These are phyloP conservation scores for Xestia c-nigrum DNA, from an alignment of 2,888 invertebrate species.

Conservation along the genomic window DNA sequence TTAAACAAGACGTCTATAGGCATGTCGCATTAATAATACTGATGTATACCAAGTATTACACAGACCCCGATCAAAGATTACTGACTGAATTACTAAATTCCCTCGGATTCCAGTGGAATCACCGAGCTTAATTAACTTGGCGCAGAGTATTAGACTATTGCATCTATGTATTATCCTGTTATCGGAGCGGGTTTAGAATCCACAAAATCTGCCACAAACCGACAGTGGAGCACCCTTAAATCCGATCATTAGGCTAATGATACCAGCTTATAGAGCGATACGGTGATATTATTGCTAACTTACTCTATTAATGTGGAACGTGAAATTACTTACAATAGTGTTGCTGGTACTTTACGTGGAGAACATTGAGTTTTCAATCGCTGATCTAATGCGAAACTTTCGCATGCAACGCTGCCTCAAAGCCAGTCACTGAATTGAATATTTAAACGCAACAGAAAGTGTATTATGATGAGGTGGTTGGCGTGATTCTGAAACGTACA, in stretches of 20 bases:
- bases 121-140: constrained; percentile 57
- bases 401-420: constrained; percentile 43
- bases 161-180: constrained; percentile 52
- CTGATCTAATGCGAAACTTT: constrained; percentile 46
- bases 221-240: constrained; percentile 69
- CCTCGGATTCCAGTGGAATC: constrained; percentile 46
- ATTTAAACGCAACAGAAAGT: constrained; percentile 72
- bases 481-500: constrained; percentile 68
- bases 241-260: constrained; percentile 82
- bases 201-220: constrained; percentile 64
- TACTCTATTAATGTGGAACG: constrained; percentile 80
- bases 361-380: constrained; percentile 59
- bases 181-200: constrained; percentile 63
- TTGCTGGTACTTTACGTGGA: constrained; percentile 44
- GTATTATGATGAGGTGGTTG: constrained; percentile 74
- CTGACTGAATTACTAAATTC: constrained; percentile 51
- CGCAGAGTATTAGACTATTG: constrained; percentile 52
- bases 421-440: constrained; percentile 74
- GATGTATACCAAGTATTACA: constrained; percentile 47
- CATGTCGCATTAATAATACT: constrained; percentile 55
- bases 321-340: constrained; percentile 67
- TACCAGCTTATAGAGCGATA: constrained; percentile 79
- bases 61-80: constrained; percentile 58
- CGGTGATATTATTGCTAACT: constrained; percentile 78
- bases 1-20: constrained; percentile 52